Percentiles rank a stretch among this genome's conserved stretches.
These are phyloP conservation scores for Helicolenus hilgendorfi DNA, from an alignment of 2,797 vertebrate species.

Conservation along the genomic window DNA sequence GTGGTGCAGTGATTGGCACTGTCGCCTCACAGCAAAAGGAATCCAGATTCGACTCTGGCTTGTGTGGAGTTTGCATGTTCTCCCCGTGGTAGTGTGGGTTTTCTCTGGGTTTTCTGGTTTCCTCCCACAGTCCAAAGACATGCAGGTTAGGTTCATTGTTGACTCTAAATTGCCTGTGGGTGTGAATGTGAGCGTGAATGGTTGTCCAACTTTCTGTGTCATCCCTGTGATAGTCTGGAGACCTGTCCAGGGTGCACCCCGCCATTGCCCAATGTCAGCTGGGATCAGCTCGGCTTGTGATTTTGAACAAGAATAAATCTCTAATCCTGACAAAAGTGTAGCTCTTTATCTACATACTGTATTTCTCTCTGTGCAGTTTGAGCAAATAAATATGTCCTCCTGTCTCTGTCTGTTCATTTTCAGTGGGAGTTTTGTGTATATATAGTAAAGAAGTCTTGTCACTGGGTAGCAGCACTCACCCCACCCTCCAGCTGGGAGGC, in stretches of 20 bases:
- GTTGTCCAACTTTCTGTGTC: too few relatives aligned
- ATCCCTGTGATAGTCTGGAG: too few relatives aligned
- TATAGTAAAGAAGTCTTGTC: not conserved
- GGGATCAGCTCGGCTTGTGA: not conserved
- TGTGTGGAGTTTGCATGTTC: not conserved
- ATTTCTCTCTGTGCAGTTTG: not conserved
- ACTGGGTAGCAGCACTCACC: slow-evolving; percentile 39
- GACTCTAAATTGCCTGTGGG: too few relatives aligned
- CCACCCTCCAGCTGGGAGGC: slow-evolving; percentile 21
- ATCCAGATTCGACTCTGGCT: not conserved
- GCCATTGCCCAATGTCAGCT: too few relatives aligned
- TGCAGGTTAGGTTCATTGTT: too few relatives aligned
- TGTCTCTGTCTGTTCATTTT: not conserved
- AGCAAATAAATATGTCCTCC: not conserved
- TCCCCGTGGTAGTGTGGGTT: too few relatives aligned
- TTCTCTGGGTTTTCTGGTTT: too few relatives aligned
- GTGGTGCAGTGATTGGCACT: not conserved
- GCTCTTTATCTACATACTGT: not conserved
- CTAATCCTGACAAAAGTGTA: not conserved
- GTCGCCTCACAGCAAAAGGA: not conserved
- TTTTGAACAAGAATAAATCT: not conserved
- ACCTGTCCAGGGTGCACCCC: too few relatives aligned
- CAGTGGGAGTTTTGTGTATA: not conserved
- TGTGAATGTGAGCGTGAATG: too few relatives aligned
- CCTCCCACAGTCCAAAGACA: too few relatives aligned